phyloP scores from a whole-genome alignment of 2,113 vertebrate species.

The Petrocephalus zakoni region DNA sequence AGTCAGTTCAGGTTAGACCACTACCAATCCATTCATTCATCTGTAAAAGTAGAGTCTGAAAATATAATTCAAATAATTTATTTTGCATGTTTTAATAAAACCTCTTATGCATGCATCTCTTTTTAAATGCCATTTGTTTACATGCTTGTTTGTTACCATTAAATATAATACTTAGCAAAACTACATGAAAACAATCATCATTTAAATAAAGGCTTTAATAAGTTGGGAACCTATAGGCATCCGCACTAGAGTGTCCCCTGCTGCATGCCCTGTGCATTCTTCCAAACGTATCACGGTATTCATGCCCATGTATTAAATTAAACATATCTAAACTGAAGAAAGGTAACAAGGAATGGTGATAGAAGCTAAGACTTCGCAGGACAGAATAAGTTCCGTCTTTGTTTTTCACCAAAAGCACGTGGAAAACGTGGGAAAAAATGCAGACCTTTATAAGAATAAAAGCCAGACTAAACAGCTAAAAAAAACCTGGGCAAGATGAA shows the following conservation, averaged over 20 bases:
- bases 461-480: background rate
- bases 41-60: background rate
- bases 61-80: background rate
- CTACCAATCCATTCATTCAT: background rate
- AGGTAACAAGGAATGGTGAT: constrained; percentile 25
- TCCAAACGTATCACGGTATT: background rate
- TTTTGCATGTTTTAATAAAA: background rate
- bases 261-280: background rate
- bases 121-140: background rate
- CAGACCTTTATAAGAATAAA: background rate
- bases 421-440: background rate
- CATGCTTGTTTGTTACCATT: background rate
- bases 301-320: background rate
- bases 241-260: background rate
- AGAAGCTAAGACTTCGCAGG: constrained; percentile 8
- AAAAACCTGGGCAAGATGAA: background rate
- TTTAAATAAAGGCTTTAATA: background rate
- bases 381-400: constrained; percentile 35
- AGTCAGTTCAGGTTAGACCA: background rate
- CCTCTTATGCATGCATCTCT: background rate
- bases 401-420: constrained; percentile 27
- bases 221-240: background rate
- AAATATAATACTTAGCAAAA: background rate
- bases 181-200: background rate
- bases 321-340: constrained; percentile 7